Evolutionary conservation across 1,140 invertebrate genomes (phyloP).

Genomic region (Cydia fagiglandana): DNA sequence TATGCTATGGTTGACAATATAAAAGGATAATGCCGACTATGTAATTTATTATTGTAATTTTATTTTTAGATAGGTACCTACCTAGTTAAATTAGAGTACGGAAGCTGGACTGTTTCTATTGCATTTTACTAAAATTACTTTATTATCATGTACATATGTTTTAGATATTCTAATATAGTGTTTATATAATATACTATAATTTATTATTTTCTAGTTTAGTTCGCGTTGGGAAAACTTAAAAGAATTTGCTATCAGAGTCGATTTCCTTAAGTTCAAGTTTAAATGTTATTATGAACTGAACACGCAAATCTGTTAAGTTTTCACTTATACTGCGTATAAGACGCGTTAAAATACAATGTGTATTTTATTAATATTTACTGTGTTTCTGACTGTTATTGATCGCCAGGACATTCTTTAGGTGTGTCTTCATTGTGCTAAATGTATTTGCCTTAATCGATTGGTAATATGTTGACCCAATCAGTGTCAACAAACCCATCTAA

Average conservation of each 20-base stretch:
- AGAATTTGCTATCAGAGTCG: neutral
- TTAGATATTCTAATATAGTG: neutral
- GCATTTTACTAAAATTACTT: slow-evolving; percentile 2
- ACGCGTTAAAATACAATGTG: slow-evolving; percentile 1
- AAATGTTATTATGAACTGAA: neutral
- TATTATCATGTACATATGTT: slow-evolving; percentile 21
- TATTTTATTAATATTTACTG: neutral
- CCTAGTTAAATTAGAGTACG: neutral
- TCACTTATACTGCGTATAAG: neutral
- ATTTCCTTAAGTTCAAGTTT: neutral
- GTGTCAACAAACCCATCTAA: neutral
- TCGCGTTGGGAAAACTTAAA: slow-evolving; percentile 14
- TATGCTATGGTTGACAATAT: neutral
- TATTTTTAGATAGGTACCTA: neutral
- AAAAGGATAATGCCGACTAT: neutral
- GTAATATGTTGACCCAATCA: neutral
- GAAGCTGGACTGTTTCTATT: slow-evolving; percentile 20
- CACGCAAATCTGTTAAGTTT: slow-evolving; percentile 1
- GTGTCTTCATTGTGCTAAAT: neutral
- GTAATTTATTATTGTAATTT: slow-evolving; percentile 6
- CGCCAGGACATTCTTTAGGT: neutral
- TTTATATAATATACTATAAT: slow-evolving; percentile 18
- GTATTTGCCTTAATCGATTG: neutral
- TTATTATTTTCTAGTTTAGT: slow-evolving; percentile 13
- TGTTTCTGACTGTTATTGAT: neutral